A percentile compares a stretch with the other conserved stretches of the same genome.
phyloP scores from a whole-genome alignment of 2,113 vertebrate genomes.

The Macquaria australasica region DNA sequence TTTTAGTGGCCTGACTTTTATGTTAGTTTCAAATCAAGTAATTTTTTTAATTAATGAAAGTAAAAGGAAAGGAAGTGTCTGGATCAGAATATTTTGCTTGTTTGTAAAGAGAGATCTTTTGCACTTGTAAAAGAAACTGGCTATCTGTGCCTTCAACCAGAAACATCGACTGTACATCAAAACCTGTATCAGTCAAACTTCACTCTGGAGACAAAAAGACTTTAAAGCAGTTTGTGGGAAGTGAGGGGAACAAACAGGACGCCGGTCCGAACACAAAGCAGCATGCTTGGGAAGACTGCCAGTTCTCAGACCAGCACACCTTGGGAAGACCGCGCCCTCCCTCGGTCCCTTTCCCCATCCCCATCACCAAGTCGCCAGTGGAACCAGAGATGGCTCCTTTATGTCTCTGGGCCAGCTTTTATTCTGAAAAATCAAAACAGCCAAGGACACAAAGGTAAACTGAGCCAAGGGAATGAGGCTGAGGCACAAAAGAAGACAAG shows the following conservation, averaged over 20 bases:
- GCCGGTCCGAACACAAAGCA: background rate
- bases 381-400: constrained; percentile 66
- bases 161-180: background rate
- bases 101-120: background rate
- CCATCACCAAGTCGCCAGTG: background rate
- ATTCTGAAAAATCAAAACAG: constrained; percentile 55
- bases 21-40: too few species aligned
- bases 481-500: constrained; percentile 50
- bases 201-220: background rate
- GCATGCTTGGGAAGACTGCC: background rate
- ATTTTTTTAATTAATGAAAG: background rate
- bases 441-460: constrained; percentile 49
- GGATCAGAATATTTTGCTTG: background rate
- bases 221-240: background rate
- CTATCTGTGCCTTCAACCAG: background rate
- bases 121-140: too few species aligned
- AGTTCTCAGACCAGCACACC: background rate
- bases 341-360: background rate
- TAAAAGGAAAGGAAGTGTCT: too few species aligned
- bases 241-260: background rate
- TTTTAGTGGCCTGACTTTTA: too few species aligned
- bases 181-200: background rate
- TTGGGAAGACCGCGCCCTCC: background rate
- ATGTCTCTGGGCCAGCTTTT: constrained; percentile 20
- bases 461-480: constrained; percentile 48